Base-by-base conservation (phyloP, 2,797 vertebrate genomes). In the Sebastiscus tertius region DNA sequence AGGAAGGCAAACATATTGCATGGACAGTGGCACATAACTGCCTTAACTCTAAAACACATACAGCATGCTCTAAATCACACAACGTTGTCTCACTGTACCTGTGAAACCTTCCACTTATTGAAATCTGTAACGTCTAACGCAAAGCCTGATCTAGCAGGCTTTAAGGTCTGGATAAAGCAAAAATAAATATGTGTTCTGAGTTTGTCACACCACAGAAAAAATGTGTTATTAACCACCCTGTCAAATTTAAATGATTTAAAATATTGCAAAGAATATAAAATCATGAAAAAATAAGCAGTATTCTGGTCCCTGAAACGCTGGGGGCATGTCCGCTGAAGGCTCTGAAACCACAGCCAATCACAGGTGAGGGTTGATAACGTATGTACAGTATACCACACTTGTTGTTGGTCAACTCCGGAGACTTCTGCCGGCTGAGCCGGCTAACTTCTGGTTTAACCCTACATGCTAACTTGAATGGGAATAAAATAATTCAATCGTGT, bases 1-100 rank as follows among this genome's bases (percentile, higher is more conserved):
- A 62, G 52, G 71, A 80, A 64, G 64, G 60, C 70, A 77, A 81
- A 86, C 64, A 78, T 82, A 77, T 75, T 86, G 52, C 31, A 75
- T 4, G 78, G 75, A 68, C 83, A 81, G 66, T 71, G 60, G 72
- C 59, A 78, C 52, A 68, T 70, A 67, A 80, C 60, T 77, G 72
- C 68, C 69, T 59, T 75, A 75, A 85, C 64, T 78, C 56, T 64
- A n/a, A 79, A 60, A 64, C 67, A 65, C 69, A 77, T 33, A 56
- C 20, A 74, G 27, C 76, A 74, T 22, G 36, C 39, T 71, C 62
- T 52, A 61, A 84, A 76, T 75, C 61, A 65, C 52, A 71, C 60
- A 36, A 8, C 52, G 39, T 68, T 56, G 36, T 66, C n/a, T 55
- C 39, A 22, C 65, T 73, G 22, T 52, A 36, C 39, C 34, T 64